Evolutionary conservation across 2,888 invertebrate genomes (phyloP), one percentile per base, ranked within the genome.

Genomic region (Trichopoda pennipes): DNA sequence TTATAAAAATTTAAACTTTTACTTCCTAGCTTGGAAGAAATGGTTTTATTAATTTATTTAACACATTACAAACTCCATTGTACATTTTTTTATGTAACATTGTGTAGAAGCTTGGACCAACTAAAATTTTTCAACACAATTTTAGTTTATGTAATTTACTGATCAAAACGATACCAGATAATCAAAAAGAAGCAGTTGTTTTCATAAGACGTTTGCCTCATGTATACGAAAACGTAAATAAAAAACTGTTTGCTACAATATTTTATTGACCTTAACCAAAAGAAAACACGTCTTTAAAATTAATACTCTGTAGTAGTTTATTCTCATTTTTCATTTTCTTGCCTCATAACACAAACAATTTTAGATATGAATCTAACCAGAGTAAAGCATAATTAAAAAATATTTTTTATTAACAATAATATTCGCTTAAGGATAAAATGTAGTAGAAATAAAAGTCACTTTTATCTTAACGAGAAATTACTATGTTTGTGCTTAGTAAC

Each of bases 341-440:
- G 12, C 17, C 38, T n/a, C 61, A 49, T n/a, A n/a, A n/a, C 21
- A 68, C 68, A 75, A 74, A 78, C 53, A 66, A 82, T 82, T 82
- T 78, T 38, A 61, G 78, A 78, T 82, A 82, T 66, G 56, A 78
- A 78, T 82, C 74, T 75, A 60, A 82, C 53, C 66, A 74, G 75
- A 56, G 49, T 38, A 58, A 63, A 78, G 63, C 55, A 69, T 56
- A 76, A 60, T 69, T 63, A 47, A 72, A 49, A 47, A 42, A 47
- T 49, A 44, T 51, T 49, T 58, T 28, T 28, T 9, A n/a, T 21
- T 42, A 21, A 14, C 28, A 23, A 16, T 28, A 35, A 56, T 49
- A 49, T 19, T 19, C 42, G 56, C 28, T 49, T 51, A 72, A 78
- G 72, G 72, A 78, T 72, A 64, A 51, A 32, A 61, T 8, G 47